These are phyloP conservation scores for Tupaia chinensis DNA, from an alignment of 2,113 vertebrate genomes.

Conservation along the genomic window DNA sequence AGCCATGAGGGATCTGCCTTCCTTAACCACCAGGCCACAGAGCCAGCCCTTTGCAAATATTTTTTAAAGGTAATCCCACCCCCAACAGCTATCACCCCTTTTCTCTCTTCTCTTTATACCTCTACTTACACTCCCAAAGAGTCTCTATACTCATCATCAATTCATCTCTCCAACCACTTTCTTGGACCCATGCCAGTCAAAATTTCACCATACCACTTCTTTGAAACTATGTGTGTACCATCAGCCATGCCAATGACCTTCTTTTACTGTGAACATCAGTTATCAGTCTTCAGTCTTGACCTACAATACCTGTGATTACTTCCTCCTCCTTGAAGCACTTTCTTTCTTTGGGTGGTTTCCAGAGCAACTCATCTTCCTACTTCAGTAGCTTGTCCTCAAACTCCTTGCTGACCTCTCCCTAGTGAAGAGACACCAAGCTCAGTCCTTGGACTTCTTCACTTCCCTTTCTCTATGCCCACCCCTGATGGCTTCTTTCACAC, in stretches of 20 bases:
- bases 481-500: conserved; percentile 24
- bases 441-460: neutral
- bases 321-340: neutral
- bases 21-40: too few relatives aligned
- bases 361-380: neutral
- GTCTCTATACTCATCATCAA: neutral
- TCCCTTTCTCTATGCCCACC: conserved; percentile 1
- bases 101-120: neutral
- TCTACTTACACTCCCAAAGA: neutral
- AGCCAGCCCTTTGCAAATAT: neutral
- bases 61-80: neutral
- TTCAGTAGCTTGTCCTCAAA: neutral
- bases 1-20: too few relatives aligned
- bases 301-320: neutral
- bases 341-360: neutral
- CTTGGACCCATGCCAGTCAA: neutral
- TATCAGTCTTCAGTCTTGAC: neutral
- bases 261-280: neutral
- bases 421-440: neutral
- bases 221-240: neutral
- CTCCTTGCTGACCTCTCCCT: neutral
- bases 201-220: neutral
- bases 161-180: neutral
- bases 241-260: neutral
- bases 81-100: neutral